Percentiles rank a stretch among this genome's conserved stretches.
phyloP scores from a whole-genome alignment of 1,140 invertebrate species.

The Nymphalis io region DNA sequence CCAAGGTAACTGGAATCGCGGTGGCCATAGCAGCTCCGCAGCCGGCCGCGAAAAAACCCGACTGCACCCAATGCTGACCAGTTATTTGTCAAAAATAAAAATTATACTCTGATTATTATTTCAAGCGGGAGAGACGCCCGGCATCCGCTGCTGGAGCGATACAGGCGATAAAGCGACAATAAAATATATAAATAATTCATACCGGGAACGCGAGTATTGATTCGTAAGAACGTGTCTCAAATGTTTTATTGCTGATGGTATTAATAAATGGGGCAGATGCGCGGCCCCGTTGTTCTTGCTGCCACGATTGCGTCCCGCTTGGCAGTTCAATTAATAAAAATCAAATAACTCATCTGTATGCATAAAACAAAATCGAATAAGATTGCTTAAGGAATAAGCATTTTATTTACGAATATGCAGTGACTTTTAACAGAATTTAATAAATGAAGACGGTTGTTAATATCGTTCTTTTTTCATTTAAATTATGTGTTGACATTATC shows the following conservation, averaged over 20 bases:
- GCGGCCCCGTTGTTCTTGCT: slow-evolving; percentile 54
- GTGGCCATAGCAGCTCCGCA: slow-evolving; percentile 21
- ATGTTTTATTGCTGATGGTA: slow-evolving; percentile 72
- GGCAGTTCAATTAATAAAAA: slow-evolving; percentile 76
- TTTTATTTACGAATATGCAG: slow-evolving; percentile 15
- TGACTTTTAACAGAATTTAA: slow-evolving; percentile 11
- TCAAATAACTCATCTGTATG: slow-evolving; percentile 53
- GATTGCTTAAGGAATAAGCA: slow-evolving; percentile 16
- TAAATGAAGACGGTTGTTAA: slow-evolving; percentile 5
- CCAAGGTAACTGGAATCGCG: slow-evolving; percentile 13
- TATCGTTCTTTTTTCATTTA: neutral
- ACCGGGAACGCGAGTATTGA: slow-evolving; percentile 64
- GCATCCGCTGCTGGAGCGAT: slow-evolving; percentile 64
- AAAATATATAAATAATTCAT: slow-evolving; percentile 79
- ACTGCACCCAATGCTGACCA: slow-evolving; percentile 48
- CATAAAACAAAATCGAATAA: slow-evolving; percentile 33
- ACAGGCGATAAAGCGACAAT: slow-evolving; percentile 74
- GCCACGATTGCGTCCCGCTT: slow-evolving; percentile 52
- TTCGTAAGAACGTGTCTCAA: slow-evolving; percentile 78
- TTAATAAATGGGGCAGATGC: slow-evolving; percentile 77
- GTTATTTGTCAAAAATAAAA: slow-evolving; percentile 79
- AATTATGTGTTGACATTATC: slow-evolving; percentile 6
- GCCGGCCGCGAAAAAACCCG: slow-evolving; percentile 56
- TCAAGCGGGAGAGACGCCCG: slow-evolving; percentile 51
- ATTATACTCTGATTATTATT: slow-evolving; percentile 76